Evolutionary conservation across 2,888 invertebrate species (phyloP), one percentile per base, ranked within the genome.

Genomic region (Lacanobia wlatinum): DNA sequence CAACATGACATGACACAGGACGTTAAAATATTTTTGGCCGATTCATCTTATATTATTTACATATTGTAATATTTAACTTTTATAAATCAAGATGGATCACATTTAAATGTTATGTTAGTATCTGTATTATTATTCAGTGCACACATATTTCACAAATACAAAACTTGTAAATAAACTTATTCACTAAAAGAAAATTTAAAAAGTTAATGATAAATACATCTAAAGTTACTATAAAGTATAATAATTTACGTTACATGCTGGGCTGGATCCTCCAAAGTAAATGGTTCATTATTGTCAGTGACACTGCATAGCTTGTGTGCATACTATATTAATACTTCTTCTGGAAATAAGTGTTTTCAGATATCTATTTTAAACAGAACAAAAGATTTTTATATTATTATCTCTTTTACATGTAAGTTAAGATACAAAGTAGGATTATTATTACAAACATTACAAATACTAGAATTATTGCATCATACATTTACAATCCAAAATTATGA

Each of bases 41-140:
- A 90, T 90, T 84, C 86, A 89, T 88, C 87, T 87, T 84, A 89
- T 84, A 89, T 88, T 92, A 91, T 91, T 88, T 90, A 92, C 91
- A 90, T 82, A 76, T 78, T 81, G 79, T 76, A 82, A 75, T 70
- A 85, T 69, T 82, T 63, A 67, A 76, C 76, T 71, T 80, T 63
- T 21, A 70, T 74, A 70, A 76, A 76, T 76, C 65, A 82, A 78
- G 70, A 79, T 79, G 78, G 65, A 82, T 83, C 78, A 78, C 72
- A 76, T 56, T 55, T 50, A 63, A 68, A 76, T 78, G 73, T 62
- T 75, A 65, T 70, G 73, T 82, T 78, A 63, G 61, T 75, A 75
- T 65, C 73, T 76, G 59, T 72, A 23, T 71, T 74, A 76, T 70
- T 72, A 76, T 78, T 77, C 74, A 74, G 84, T 82, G 80, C 85